Conservation (phyloP, 2,888 invertebrate genomes). For the Idaea biselata region DNA sequence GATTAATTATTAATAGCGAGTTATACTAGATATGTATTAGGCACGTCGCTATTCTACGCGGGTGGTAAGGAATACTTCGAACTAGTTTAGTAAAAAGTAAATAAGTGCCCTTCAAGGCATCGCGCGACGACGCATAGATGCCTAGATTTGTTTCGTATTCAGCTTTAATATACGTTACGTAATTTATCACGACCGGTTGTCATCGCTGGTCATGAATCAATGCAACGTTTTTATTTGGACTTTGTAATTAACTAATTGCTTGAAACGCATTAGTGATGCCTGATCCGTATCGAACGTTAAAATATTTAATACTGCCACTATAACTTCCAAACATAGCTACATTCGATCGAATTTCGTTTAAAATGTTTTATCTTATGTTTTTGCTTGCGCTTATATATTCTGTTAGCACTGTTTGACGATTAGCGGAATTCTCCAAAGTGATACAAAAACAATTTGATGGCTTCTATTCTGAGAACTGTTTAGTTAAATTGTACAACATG, state of each 20-base stretch:
- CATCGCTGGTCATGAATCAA: constrained; percentile 24
- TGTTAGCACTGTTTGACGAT: constrained; percentile 69
- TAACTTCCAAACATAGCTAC: constrained; percentile 1
- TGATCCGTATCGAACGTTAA: constrained; percentile 45
- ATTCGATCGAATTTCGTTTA: constrained; percentile 21
- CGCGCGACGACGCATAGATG: constrained; percentile 7
- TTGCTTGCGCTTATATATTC: constrained; percentile 61
- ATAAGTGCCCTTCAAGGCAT: constrained; percentile 20
- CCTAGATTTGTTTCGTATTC: constrained; percentile 20
- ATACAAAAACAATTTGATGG: constrained; percentile 56
- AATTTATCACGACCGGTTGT: constrained; percentile 22
- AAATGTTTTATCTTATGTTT: constrained; percentile 39
- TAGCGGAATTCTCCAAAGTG: constrained; percentile 51
- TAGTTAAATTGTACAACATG: constrained; percentile 17
- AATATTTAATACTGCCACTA: constrained; percentile 27
- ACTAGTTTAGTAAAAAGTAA: constrained; percentile 23
- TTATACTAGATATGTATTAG: not conserved
- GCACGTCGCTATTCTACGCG: constrained; percentile 25
- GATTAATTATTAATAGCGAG: constrained; percentile 26
- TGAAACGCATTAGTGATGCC: constrained; percentile 43
- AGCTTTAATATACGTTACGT: constrained; percentile 13
- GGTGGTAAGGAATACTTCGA: constrained; percentile 22
- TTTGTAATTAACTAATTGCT: constrained; percentile 56
- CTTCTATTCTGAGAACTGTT: constrained; percentile 7
- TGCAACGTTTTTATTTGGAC: constrained; percentile 43